Evolutionary conservation across 1,140 invertebrate genomes (phyloP).

Genomic region (Drosophila bifasciata): DNA sequence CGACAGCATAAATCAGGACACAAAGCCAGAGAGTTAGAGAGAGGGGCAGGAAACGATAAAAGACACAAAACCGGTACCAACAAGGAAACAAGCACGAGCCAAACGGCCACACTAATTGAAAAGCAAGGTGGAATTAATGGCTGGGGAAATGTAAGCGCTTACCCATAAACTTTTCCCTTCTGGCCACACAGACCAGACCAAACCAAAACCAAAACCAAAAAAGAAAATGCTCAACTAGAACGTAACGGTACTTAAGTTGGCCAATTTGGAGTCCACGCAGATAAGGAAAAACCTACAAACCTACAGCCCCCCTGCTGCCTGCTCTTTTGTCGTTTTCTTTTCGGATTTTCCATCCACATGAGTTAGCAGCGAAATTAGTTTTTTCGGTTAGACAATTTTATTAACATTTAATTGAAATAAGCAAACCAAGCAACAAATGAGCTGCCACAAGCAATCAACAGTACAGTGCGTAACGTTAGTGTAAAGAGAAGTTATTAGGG

Average conservation of each 20-base stretch:
- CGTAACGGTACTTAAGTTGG: slow-evolving; percentile 80
- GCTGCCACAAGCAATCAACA: slow-evolving; percentile 35
- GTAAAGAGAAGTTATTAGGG: not conserved
- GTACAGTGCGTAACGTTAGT: slow-evolving; percentile 3
- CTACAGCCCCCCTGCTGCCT: not conserved
- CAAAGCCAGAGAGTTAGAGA: slow-evolving; percentile 12
- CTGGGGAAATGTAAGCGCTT: slow-evolving; percentile 69
- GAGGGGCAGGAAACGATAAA: slow-evolving; percentile 23
- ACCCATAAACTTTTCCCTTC: slow-evolving; percentile 36
- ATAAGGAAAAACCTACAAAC: slow-evolving; percentile 25
- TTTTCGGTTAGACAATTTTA: slow-evolving; percentile 74
- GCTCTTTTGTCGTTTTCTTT: slow-evolving; percentile 17
- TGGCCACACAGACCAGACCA: slow-evolving; percentile 14
- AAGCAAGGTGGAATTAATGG: slow-evolving; percentile 79
- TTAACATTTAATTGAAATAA: slow-evolving; percentile 76
- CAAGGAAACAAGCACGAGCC: slow-evolving; percentile 40
- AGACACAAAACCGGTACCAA: slow-evolving; percentile 34
- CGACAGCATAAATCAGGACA: slow-evolving; percentile 72
- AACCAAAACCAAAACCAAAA: slow-evolving; percentile 18
- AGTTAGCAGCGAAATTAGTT: slow-evolving; percentile 65
- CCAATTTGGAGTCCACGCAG: slow-evolving; percentile 71
- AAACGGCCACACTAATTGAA: slow-evolving; percentile 73
- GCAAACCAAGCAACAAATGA: slow-evolving; percentile 60
- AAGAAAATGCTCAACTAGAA: slow-evolving; percentile 62
- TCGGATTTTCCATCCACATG: slow-evolving; percentile 12